These are phyloP conservation scores for Villa cingulata DNA, from an alignment of 2,888 invertebrate genomes.

Conservation along the genomic window DNA sequence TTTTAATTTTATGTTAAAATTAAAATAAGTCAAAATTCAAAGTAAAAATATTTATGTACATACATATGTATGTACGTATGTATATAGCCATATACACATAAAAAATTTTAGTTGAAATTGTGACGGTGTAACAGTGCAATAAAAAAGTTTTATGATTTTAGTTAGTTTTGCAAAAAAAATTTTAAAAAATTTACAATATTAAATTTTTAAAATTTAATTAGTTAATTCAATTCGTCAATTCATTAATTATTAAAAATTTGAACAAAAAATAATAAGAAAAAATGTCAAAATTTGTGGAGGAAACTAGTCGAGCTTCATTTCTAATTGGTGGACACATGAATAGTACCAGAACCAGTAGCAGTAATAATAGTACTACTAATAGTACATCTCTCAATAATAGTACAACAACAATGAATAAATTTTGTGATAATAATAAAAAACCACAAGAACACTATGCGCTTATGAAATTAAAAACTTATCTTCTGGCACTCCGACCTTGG, in stretches of 20 bases:
- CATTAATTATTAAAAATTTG: no score
- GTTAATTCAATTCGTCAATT: no score
- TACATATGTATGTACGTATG: no score
- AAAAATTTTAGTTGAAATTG: no score
- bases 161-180: no score
- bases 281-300: conserved; percentile 10
- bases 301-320: conserved; percentile 2
- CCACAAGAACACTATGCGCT: conserved; percentile 33
- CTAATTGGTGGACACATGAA: conserved; percentile 3
- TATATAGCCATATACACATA: no score
- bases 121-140: no score
- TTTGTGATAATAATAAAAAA: background rate
- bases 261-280: background rate
- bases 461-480: conserved; percentile 80
- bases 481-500: conserved; percentile 85
- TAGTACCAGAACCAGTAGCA: background rate
- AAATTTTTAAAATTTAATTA: no score
- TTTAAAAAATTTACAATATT: no score
- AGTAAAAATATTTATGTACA: no score
- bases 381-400: background rate
- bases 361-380: background rate
- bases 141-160: no score
- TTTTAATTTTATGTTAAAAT: conserved; percentile 1
- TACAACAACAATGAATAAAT: background rate
- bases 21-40: no score